Percentiles rank a stretch among this genome's conserved stretches.
Evolutionary conservation across 2,888 invertebrate genomes (phyloP).

Genomic region (Gasteruption jaculator): DNA sequence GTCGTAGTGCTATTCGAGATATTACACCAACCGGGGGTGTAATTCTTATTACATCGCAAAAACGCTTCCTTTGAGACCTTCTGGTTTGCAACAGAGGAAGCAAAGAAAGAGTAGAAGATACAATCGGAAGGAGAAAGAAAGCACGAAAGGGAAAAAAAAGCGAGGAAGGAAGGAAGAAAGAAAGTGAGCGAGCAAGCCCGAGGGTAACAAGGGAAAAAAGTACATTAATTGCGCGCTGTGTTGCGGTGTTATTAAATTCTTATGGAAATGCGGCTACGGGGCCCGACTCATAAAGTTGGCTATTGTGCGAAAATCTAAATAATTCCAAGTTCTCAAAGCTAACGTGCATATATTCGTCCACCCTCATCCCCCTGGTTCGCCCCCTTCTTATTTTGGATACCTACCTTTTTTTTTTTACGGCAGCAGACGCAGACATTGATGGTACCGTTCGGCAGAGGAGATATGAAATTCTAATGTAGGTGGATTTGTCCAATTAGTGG

Average conservation of each 20-base stretch:
- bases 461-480: too few relatives aligned
- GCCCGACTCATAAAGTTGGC: constrained; percentile 45
- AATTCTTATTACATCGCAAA: constrained; percentile 31
- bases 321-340: constrained; percentile 46
- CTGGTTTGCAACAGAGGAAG: constrained; percentile 23
- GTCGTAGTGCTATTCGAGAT: constrained; percentile 22
- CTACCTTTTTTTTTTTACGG: too few relatives aligned
- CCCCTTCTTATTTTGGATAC: too few relatives aligned
- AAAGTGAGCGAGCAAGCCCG: constrained; percentile 25
- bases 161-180: too few relatives aligned
- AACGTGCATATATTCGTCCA: too few relatives aligned
- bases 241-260: constrained; percentile 52
- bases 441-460: too few relatives aligned
- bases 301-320: constrained; percentile 51
- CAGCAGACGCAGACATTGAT: too few relatives aligned
- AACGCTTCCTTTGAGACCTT: constrained; percentile 30
- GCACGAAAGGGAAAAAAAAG: too few relatives aligned
- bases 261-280: constrained; percentile 44
- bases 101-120: too few relatives aligned
- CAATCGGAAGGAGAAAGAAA: too few relatives aligned
- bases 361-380: too few relatives aligned
- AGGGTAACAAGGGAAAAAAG: constrained; percentile 45
- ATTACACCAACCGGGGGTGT: constrained; percentile 25
- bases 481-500: too few relatives aligned
- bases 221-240: constrained; percentile 49